These are phyloP conservation scores for Metaphire vulgaris DNA, from an alignment of 1,140 invertebrate species.

Conservation along the genomic window DNA sequence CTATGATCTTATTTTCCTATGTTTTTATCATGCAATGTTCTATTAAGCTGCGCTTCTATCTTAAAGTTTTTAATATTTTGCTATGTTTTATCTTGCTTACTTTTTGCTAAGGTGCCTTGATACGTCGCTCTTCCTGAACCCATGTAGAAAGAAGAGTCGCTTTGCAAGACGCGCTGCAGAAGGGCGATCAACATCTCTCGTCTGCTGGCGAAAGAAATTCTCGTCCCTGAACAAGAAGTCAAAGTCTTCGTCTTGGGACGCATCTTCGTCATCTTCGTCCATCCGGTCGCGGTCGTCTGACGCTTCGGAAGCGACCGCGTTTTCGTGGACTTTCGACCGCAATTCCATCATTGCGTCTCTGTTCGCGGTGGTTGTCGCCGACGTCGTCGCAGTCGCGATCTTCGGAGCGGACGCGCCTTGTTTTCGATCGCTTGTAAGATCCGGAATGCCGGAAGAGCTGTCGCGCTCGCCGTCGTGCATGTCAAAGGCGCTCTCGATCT, in stretches of 20 bases:
- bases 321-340: neutral
- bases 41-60: no score
- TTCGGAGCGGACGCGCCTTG: no score
- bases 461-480: neutral
- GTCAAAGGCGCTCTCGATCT: neutral
- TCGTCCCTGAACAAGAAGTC: neutral
- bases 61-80: no score
- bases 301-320: neutral
- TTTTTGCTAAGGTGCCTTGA: slow-evolving; percentile 94
- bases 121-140: slow-evolving; percentile 93
- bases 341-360: neutral
- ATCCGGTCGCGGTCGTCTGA: neutral
- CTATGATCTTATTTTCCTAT: no score
- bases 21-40: no score
- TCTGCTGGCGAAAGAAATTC: neutral
- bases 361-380: neutral
- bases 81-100: no score
- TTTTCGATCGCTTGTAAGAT: neutral
- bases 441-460: neutral
- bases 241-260: neutral
- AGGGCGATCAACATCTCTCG: slow-evolving; percentile 76
- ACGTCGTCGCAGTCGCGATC: neutral
- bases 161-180: slow-evolving; percentile 88
- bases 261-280: neutral
- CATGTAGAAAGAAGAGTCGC: slow-evolving; percentile 61